Evolutionary conservation across 2,797 vertebrate species (phyloP).

Genomic region (Melanitta fusca): DNA sequence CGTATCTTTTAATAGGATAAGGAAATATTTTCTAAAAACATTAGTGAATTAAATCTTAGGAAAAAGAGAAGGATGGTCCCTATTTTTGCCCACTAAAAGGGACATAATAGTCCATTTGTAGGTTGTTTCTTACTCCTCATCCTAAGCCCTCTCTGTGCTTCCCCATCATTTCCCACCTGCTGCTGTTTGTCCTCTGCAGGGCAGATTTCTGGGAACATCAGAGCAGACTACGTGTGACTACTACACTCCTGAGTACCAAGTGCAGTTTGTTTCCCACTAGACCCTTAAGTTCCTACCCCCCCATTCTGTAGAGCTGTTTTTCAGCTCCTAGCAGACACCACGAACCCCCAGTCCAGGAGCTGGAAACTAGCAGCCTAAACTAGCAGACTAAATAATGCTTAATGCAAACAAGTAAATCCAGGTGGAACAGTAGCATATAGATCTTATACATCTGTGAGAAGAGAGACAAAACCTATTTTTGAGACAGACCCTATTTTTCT

Average conservation of each 20-base stretch:
- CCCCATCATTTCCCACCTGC: slow-evolving; percentile 39
- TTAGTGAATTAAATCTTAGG: background rate
- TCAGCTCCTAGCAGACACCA: background rate
- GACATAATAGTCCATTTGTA: background rate
- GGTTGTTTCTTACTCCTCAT: background rate
- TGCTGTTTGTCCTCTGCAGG: slow-evolving; percentile 13
- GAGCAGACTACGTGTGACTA: background rate
- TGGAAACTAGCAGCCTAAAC: background rate
- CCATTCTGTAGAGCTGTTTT: background rate
- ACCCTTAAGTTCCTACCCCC: background rate
- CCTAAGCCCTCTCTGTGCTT: background rate
- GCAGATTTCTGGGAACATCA: slow-evolving; percentile 16
- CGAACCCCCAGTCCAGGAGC: background rate
- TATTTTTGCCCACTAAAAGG: background rate
- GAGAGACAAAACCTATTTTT: background rate
- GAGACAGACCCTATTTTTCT: slow-evolving; percentile 12
- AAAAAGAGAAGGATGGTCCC: background rate
- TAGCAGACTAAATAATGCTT: background rate
- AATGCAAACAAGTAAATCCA: background rate
- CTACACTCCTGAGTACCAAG: background rate
- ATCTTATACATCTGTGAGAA: background rate
- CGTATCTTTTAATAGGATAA: background rate
- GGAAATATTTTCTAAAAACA: background rate
- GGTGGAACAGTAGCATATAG: background rate
- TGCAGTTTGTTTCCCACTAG: background rate